A percentile compares a stretch with the other conserved stretches of the same genome.
Conservation (phyloP, 92 coral and sea anemone species). For the Epizoanthus rinbou region DNA sequence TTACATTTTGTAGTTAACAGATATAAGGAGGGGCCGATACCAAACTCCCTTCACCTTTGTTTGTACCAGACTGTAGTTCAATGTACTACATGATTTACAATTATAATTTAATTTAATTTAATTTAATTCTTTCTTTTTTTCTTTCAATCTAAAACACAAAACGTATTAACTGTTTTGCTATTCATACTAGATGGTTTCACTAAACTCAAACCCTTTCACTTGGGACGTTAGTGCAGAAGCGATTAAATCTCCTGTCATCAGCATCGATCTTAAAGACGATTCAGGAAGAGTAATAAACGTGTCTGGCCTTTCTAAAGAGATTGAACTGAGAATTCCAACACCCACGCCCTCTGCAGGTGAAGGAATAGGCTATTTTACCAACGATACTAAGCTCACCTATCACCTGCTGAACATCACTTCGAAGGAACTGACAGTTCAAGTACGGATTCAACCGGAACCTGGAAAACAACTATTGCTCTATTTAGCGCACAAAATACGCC, state of each 20-base stretch:
- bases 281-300: constrained; percentile 62
- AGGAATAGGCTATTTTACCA: constrained; percentile 26
- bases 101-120: too few relatives aligned
- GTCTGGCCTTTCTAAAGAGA: constrained; percentile 67
- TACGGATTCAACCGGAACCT: constrained; percentile 66
- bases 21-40: too few relatives aligned
- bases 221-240: constrained; percentile 81
- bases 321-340: constrained; percentile 64
- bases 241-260: constrained; percentile 73
- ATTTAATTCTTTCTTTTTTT: neutral
- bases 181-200: constrained; percentile 64
- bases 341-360: constrained; percentile 27
- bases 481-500: constrained; percentile 62
- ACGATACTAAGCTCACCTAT: constrained; percentile 58
- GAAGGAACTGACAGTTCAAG: constrained; percentile 59
- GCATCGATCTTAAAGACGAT: constrained; percentile 75
- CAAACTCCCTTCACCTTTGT: too few relatives aligned
- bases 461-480: constrained; percentile 61
- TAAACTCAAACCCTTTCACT: constrained; percentile 81
- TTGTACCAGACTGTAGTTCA: too few relatives aligned
- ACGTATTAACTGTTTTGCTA: neutral
- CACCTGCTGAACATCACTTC: constrained; percentile 69
- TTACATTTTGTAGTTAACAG: too few relatives aligned
- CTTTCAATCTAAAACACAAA: neutral
- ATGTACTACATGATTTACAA: too few relatives aligned